Conservation (phyloP, 2,888 invertebrate species). For the Brachyptera risi region DNA sequence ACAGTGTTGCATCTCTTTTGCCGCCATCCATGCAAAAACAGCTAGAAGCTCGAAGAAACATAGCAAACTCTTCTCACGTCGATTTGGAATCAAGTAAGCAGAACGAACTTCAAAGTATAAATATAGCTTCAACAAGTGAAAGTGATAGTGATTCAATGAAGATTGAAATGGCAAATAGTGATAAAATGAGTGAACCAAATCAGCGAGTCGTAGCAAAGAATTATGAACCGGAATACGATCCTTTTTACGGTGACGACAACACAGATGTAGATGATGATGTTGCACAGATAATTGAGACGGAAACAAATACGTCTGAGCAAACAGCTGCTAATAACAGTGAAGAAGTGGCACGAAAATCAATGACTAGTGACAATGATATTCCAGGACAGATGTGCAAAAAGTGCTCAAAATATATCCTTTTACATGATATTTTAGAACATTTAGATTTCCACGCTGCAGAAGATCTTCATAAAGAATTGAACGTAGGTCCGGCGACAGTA, state of each 20-base stretch:
- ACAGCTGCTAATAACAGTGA: neutral
- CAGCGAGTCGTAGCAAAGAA: too few species aligned
- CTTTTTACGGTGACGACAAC: neutral
- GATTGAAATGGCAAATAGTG: neutral
- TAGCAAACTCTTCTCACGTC: constrained; percentile 18
- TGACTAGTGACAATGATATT: constrained; percentile 26
- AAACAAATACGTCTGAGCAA: neutral
- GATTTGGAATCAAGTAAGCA: neutral
- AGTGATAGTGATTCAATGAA: neutral
- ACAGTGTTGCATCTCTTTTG: constrained; percentile 42
- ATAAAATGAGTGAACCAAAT: too few species aligned
- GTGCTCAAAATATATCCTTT: constrained; percentile 60
- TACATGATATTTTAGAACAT: constrained; percentile 66
- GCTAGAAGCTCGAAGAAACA: constrained; percentile 27
- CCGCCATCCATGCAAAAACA: constrained; percentile 43
- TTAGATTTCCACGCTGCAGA: constrained; percentile 82
- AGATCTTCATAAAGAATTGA: constrained; percentile 64
- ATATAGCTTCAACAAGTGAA: too few species aligned
- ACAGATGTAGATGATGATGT: constrained; percentile 32
- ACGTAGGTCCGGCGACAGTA: constrained; percentile 41
- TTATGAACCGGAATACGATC: neutral
- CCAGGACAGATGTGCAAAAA: constrained; percentile 58
- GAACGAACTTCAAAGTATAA: too few species aligned
- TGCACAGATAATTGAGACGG: neutral
- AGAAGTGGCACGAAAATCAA: too few species aligned